A percentile compares a stretch with the other conserved stretches of the same genome.
These are phyloP conservation scores for Chloroclysta siterata DNA, from an alignment of 2,888 invertebrate genomes.

Conservation along the genomic window DNA sequence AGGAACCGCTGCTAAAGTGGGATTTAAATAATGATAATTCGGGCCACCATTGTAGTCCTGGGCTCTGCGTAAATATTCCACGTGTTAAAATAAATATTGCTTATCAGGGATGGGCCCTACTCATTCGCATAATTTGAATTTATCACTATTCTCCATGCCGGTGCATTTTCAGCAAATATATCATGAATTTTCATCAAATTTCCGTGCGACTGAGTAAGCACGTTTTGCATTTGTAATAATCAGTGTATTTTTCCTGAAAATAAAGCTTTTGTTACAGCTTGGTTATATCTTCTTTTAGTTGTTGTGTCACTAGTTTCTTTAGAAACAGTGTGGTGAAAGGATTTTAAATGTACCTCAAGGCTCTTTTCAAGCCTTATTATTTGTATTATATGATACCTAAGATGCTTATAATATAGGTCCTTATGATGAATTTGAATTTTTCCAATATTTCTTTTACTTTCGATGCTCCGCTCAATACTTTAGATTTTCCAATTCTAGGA, in stretches of 20 bases:
- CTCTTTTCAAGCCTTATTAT: too few species aligned
- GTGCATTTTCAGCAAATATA: constrained; percentile 31
- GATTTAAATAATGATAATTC: constrained; percentile 8
- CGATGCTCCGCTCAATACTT: too few species aligned
- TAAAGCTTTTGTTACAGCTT: not conserved
- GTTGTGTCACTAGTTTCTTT: too few species aligned
- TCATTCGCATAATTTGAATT: constrained; percentile 37
- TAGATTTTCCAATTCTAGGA: too few species aligned
- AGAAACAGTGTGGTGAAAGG: too few species aligned
- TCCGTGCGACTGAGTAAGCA: constrained; percentile 8
- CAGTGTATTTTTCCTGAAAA: not conserved
- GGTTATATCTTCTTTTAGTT: too few species aligned
- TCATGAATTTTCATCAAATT: constrained; percentile 31
- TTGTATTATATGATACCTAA: too few species aligned
- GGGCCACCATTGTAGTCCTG: not conserved
- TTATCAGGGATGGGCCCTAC: constrained; percentile 25
- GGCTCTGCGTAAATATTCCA: constrained; percentile 10
- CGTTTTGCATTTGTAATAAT: not conserved
- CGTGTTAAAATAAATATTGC: constrained; percentile 32
- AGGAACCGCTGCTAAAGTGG: not conserved
- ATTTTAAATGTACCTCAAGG: too few species aligned
- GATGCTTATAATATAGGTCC: too few species aligned
- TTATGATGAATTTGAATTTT: too few species aligned
- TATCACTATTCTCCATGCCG: constrained; percentile 29
- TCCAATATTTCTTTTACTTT: too few species aligned